Percentiles rank a stretch among this genome's conserved stretches.
These are phyloP conservation scores for Dryobota labecula DNA, from an alignment of 2,888 invertebrate genomes.

Conservation along the genomic window DNA sequence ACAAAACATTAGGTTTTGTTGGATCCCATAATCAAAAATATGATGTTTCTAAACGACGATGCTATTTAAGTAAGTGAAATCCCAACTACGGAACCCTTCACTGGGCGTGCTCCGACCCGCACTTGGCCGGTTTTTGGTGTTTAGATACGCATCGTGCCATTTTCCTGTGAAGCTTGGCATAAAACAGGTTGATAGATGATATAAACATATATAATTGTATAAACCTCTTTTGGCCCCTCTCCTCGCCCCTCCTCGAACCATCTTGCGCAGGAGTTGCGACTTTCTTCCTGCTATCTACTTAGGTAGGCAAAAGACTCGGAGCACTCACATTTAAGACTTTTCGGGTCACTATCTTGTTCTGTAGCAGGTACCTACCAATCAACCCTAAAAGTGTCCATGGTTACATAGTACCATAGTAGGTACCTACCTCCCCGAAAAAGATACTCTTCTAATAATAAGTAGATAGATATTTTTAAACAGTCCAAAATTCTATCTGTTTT, in stretches of 20 bases:
- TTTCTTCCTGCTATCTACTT: neutral
- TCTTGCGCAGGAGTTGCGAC: neutral
- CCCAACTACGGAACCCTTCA: neutral
- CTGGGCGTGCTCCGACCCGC: neutral
- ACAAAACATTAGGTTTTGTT: too few species aligned
- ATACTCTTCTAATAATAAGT: neutral
- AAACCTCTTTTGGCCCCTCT: too few species aligned
- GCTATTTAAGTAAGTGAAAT: neutral
- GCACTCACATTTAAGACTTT: neutral
- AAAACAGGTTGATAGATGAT: too few species aligned
- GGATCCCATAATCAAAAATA: neutral
- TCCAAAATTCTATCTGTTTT: neutral
- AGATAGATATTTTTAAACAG: neutral
- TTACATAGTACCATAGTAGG: neutral
- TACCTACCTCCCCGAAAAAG: neutral
- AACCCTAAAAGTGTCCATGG: neutral
- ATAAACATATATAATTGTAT: too few species aligned
- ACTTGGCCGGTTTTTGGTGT: neutral
- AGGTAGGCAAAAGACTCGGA: neutral
- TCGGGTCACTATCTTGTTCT: neutral
- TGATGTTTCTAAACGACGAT: neutral
- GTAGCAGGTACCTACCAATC: neutral
- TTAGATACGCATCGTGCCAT: neutral
- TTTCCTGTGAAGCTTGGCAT: neutral
- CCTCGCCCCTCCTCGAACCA: too few species aligned